Conservation (phyloP, 1,140 invertebrate species). For the Muscidifurax raptorellus region DNA sequence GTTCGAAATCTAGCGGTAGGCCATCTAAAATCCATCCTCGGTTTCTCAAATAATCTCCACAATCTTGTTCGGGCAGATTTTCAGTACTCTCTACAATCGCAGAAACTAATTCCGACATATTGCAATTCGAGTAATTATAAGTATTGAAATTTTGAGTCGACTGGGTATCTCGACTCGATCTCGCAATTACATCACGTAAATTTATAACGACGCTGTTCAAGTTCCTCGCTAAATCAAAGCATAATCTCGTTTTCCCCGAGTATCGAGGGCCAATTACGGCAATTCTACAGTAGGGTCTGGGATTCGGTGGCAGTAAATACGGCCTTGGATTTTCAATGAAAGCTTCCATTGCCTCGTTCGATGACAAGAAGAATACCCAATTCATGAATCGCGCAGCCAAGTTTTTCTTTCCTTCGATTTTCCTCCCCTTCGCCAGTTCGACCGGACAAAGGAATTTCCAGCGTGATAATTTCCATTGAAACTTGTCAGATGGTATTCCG, state of each 20-base stretch:
- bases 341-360: conserved; percentile 67
- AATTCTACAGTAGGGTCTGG: conserved; percentile 68
- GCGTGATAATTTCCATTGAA: conserved; percentile 72
- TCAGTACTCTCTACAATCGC: conserved; percentile 69
- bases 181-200: conserved; percentile 35
- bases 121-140: neutral
- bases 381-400: conserved; percentile 78
- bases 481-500: conserved; percentile 59
- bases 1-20: conserved; percentile 73
- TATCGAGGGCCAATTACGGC: conserved; percentile 70
- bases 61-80: conserved; percentile 56
- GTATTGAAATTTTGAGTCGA: neutral
- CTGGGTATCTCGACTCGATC: neutral
- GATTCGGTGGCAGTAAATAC: conserved; percentile 71
- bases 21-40: conserved; percentile 78
- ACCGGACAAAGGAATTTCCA: conserved; percentile 79
- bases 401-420: conserved; percentile 71
- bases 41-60: conserved; percentile 59
- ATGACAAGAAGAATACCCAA: conserved; percentile 77
- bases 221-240: conserved; percentile 63
- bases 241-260: conserved; percentile 69
- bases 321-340: conserved; percentile 79
- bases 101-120: conserved; percentile 66
- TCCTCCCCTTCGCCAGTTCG: conserved; percentile 74
- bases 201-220: conserved; percentile 65